phyloP scores from a whole-genome alignment of 2,113 vertebrate species.

The Stegostoma tigrinum region DNA sequence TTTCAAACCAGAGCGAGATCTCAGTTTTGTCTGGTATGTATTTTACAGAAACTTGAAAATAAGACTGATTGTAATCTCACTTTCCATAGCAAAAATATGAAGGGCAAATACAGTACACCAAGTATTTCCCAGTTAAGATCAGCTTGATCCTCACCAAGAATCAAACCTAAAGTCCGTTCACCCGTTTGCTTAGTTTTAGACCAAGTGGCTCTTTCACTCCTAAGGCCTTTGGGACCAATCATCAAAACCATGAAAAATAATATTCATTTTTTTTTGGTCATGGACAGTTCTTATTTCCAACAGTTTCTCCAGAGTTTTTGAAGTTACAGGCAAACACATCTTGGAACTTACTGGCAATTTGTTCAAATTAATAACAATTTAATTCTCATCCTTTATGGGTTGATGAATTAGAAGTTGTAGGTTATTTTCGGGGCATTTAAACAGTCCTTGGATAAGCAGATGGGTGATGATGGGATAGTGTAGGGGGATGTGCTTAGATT shows the following conservation, averaged over 20 bases:
- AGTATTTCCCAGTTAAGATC: background rate
- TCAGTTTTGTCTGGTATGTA: background rate
- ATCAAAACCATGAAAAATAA: background rate
- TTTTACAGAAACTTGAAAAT: background rate
- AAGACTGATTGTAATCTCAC: background rate
- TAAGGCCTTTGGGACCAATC: background rate
- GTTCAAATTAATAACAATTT: background rate
- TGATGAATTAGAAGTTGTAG: background rate
- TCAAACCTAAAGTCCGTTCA: background rate
- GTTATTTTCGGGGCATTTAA: no score
- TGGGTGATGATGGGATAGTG: no score
- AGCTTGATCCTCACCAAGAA: background rate
- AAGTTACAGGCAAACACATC: background rate
- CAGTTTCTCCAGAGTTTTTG: background rate
- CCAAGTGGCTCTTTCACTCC: background rate
- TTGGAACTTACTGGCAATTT: background rate
- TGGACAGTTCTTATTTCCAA: background rate
- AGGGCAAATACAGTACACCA: background rate
- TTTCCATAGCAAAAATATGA: background rate
- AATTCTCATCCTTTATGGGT: background rate
- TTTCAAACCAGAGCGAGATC: background rate
- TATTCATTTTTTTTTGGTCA: background rate
- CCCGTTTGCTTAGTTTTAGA: background rate
- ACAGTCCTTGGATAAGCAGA: no score
- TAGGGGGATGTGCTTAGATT: no score